Evolutionary conservation across 2,797 vertebrate genomes (phyloP), one percentile per base, ranked within the genome.

Genomic region (Euthynnus affinis): DNA sequence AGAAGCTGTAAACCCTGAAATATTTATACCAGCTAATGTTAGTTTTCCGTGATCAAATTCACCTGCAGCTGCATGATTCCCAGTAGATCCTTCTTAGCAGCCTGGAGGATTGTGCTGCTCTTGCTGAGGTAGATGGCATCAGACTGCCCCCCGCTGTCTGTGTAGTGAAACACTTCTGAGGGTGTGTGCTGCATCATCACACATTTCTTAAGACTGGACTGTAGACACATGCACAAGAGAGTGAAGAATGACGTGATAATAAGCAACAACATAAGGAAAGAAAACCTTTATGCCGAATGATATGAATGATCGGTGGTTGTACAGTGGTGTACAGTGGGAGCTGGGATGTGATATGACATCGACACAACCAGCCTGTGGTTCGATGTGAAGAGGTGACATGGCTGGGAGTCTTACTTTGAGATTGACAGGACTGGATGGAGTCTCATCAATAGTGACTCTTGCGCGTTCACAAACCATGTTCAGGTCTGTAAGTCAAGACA

Each of bases 21-120:
- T 59, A 48, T 69, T 22, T 63, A 37, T 27, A 14, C 4, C 23
- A 67, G 51, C 29, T 23, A 14, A 46, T 49, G 44, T 25, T 57
- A 7, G 53, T 62, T 46, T 40, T 44, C 14, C 62, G 18, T 64
- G 2, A 46, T 53, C 10, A 29, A n/a, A 42, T 49, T 89, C 79
- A 98, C 97, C 65, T 97, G 94, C 62, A 99, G 95, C 74, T 97
- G 96, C 90, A 99, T 97, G 84, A 99, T 86, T 44, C 96, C 95
- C 59, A 97, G 92, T 65, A 99, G 95, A 86, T 99, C 97, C 79
- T 93, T 97, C 87, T 97, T 99, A 9, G 98, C 98, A 0, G 98
- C 97, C 76, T 96, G 96, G 4, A 98, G 90, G 40, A 98, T 93
- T 68, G 95, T 85, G 75, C 88, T 92, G 70, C 94, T 91, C 81